phyloP scores from a whole-genome alignment of 2,888 invertebrate species.

The Coronaproctus castanopsis region DNA sequence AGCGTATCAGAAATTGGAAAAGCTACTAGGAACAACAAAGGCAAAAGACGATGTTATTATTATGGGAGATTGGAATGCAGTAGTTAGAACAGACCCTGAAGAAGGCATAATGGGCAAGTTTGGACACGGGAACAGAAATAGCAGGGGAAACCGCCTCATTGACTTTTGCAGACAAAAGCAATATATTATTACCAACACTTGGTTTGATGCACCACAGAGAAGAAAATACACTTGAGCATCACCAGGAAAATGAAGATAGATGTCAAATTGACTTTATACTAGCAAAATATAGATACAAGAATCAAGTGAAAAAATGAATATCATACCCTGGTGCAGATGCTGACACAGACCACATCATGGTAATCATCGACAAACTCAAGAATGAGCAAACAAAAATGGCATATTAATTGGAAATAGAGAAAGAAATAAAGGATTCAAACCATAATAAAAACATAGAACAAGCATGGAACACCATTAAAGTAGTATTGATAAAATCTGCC shows the following conservation, averaged over 20 bases:
- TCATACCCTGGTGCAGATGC: conserved; percentile 12
- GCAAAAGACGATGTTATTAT: conserved; percentile 4
- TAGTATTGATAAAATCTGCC: conserved; percentile 3
- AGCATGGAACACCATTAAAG: conserved; percentile 10
- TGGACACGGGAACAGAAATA: conserved; percentile 12
- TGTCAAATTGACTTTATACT: conserved; percentile 12
- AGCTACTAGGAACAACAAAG: conserved; percentile 5
- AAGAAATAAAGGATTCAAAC: conserved; percentile 2
- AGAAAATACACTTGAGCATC: conserved; percentile 2
- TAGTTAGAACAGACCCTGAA: conserved; percentile 7
- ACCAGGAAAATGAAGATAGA: conserved; percentile 10
- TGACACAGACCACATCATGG: conserved; percentile 10
- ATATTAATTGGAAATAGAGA: conserved; percentile 4
- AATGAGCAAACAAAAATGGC: not conserved
- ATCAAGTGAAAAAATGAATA: conserved; percentile 1
- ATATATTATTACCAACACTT: not conserved
- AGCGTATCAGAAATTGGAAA: not conserved
- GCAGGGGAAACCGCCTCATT: conserved; percentile 4
- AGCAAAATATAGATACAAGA: conserved; percentile 7
- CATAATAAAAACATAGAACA: conserved; percentile 4
- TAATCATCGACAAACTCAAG: not conserved
- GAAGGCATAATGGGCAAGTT: conserved; percentile 6
- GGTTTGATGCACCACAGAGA: not conserved
- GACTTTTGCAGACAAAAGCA: not conserved
- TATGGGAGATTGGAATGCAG: conserved; percentile 10